Conservation (phyloP, 2,113 vertebrate genomes). For the Clarias batrachus region DNA sequence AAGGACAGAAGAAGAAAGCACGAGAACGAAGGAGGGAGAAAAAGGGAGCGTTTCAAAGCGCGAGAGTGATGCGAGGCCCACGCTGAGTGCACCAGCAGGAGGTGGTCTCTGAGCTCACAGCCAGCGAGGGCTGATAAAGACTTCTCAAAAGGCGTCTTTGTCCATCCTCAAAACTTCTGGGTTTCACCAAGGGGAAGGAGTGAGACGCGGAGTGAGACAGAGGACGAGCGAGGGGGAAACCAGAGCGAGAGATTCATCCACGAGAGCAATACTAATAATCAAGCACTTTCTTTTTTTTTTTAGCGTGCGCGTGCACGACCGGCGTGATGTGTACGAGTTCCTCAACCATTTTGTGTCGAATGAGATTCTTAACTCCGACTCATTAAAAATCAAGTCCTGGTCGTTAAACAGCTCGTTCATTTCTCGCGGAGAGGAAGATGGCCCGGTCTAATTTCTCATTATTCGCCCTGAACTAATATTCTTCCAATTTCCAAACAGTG, state of each 20-base stretch:
- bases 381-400: slow-evolving; percentile 32
- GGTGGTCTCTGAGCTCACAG: slow-evolving; percentile 57
- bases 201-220: slow-evolving; percentile 15
- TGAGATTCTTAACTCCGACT: slow-evolving; percentile 10
- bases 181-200: slow-evolving; percentile 18
- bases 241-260: slow-evolving; percentile 14
- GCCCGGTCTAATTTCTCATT: slow-evolving; percentile 32
- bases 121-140: slow-evolving; percentile 61
- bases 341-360: not conserved
- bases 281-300: no score
- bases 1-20: slow-evolving; percentile 20
- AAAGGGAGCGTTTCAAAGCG: slow-evolving; percentile 52
- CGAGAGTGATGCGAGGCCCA: slow-evolving; percentile 45
- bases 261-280: slow-evolving; percentile 40
- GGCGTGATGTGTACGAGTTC: not conserved
- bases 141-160: slow-evolving; percentile 56
- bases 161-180: slow-evolving; percentile 50
- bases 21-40: not conserved
- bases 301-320: not conserved
- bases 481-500: slow-evolving; percentile 12
- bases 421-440: not conserved
- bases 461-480: slow-evolving; percentile 36
- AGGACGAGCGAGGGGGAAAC: slow-evolving; percentile 15
- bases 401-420: slow-evolving; percentile 27
- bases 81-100: slow-evolving; percentile 57